Conservation (phyloP, 2,888 invertebrate genomes). For the Tortricodes alternella region DNA sequence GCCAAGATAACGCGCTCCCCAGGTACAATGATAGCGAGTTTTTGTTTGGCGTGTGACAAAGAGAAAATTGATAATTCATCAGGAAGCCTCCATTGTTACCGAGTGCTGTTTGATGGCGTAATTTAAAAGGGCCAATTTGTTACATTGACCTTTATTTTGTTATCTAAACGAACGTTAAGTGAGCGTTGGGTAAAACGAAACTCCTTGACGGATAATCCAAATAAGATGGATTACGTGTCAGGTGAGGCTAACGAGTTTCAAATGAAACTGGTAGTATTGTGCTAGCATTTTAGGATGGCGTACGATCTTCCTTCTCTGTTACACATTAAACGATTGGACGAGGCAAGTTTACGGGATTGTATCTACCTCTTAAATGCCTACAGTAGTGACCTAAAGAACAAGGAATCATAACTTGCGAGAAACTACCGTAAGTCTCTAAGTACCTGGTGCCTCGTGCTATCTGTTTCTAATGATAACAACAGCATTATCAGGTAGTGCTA, state of each 20-base stretch:
- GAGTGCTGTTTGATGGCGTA: constrained; percentile 62
- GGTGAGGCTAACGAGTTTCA: constrained; percentile 23
- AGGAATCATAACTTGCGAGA: no score
- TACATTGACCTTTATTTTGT: constrained; percentile 61
- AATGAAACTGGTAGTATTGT: constrained; percentile 11
- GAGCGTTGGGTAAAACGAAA: constrained; percentile 9
- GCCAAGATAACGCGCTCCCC: constrained; percentile 74
- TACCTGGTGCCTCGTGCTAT: no score
- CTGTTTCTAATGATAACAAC: no score
- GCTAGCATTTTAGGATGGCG: background rate
- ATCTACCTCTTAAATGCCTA: no score
- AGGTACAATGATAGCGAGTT: constrained; percentile 70
- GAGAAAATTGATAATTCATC: constrained; percentile 78
- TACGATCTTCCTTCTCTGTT: background rate
- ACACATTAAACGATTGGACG: no score
- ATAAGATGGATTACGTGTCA: constrained; percentile 29
- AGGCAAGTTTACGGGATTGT: no score
- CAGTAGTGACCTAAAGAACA: no score
- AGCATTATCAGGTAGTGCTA: no score
- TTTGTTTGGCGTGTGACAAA: constrained; percentile 75
- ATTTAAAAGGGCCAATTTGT: constrained; percentile 63
- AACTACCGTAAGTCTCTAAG: no score
- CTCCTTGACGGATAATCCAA: constrained; percentile 23
- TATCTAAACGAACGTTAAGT: constrained; percentile 29
- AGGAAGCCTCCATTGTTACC: constrained; percentile 60